Conservation (phyloP, 2,113 vertebrate genomes). For the Myotis davidii region DNA sequence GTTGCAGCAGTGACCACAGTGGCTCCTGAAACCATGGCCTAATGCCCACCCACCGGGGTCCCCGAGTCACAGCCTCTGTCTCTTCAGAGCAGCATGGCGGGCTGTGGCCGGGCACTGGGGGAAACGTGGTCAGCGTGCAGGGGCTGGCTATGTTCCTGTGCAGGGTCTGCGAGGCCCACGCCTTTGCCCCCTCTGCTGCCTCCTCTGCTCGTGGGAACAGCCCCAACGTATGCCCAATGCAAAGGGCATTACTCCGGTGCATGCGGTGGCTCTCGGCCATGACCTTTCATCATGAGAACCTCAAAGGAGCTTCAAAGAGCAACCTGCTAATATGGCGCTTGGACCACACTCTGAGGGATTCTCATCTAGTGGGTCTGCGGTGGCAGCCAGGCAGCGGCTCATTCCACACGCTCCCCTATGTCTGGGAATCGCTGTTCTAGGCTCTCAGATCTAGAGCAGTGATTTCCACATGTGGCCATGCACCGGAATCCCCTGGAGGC, state of each 20-base stretch:
- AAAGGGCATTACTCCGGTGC: background rate
- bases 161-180: background rate
- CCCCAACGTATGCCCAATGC: too few species aligned
- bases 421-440: constrained; percentile 26
- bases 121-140: fast-evolving
- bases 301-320: background rate
- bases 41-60: background rate
- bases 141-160: background rate
- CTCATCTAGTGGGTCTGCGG: background rate
- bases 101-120: background rate
- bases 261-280: too few species aligned
- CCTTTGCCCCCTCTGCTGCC: background rate
- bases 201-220: background rate
- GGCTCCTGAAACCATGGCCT: background rate
- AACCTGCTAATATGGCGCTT: background rate
- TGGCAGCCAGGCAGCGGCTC: background rate
- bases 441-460: background rate
- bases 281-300: background rate
- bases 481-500: constrained; percentile 33
- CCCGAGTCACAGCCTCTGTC: background rate
- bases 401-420: background rate
- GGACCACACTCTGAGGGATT: background rate
- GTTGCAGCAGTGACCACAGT: background rate
- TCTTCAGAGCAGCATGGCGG: background rate
- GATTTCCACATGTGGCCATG: constrained; percentile 5